Conservation (phyloP, 2,113 vertebrate species). For the Galemys pyrenaicus region DNA sequence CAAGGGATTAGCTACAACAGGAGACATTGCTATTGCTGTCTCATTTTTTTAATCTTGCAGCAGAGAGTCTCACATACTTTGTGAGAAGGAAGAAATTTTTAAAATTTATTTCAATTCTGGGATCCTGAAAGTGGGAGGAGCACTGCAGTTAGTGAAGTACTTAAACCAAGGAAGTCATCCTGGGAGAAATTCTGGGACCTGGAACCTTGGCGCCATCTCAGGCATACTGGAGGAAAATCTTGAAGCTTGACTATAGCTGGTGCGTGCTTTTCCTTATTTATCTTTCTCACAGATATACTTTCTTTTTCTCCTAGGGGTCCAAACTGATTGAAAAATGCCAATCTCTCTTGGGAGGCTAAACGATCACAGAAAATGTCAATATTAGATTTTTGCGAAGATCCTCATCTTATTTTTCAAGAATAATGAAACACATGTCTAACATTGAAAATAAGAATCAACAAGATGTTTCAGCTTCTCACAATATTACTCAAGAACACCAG, state of each 20-base stretch:
- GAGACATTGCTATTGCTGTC: not conserved
- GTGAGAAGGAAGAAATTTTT: not conserved
- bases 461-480: not conserved
- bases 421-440: not conserved
- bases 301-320: not conserved
- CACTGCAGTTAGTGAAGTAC: not conserved
- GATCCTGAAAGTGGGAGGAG: not conserved
- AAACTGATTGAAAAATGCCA: constrained; percentile 28
- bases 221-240: not conserved
- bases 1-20: not conserved
- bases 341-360: constrained; percentile 16
- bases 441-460: not conserved
- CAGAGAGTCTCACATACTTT: not conserved
- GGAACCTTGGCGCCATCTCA: not conserved
- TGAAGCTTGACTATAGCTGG: not conserved
- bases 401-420: not conserved
- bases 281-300: not conserved
- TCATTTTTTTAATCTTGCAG: not conserved
- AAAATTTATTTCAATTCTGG: not conserved
- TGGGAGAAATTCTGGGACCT: not conserved
- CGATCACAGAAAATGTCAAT: not conserved
- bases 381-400: not conserved
- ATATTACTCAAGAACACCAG: not conserved
- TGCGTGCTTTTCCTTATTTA: not conserved
- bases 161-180: not conserved